Conservation (phyloP, 2,888 invertebrate genomes). For the Mesochorus sp. region DNA sequence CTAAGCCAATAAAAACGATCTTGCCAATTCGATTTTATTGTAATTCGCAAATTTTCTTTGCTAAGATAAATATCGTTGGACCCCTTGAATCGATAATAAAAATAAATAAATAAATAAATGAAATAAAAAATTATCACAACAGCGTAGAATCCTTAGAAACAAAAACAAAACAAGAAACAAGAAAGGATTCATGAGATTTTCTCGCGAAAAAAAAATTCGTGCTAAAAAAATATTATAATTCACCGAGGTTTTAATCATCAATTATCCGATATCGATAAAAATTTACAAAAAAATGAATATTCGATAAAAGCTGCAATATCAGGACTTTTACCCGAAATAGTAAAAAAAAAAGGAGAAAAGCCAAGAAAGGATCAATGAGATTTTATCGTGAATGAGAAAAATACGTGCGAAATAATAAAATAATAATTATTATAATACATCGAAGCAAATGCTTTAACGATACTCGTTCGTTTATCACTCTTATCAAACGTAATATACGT, state of each 20-base stretch:
- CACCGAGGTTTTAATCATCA: too few relatives aligned
- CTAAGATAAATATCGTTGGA: too few relatives aligned
- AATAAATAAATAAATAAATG: too few relatives aligned
- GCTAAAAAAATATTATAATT: too few relatives aligned
- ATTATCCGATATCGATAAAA: too few relatives aligned
- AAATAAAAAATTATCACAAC: background rate
- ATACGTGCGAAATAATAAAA: background rate
- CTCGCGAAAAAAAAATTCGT: background rate
- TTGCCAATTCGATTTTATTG: constrained; percentile 53
- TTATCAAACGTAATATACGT: background rate
- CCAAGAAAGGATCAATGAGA: background rate
- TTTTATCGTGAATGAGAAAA: background rate
- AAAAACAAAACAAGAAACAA: too few relatives aligned
- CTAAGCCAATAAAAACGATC: constrained; percentile 53
- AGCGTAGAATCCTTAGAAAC: background rate
- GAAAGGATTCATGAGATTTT: background rate
- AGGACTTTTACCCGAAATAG: background rate
- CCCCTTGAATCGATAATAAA: background rate
- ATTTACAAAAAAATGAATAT: too few relatives aligned
- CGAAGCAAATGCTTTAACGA: background rate
- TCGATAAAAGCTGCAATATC: background rate
- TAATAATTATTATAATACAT: background rate
- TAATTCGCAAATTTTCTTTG: too few relatives aligned
- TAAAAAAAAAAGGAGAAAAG: background rate
- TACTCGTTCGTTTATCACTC: background rate